These are phyloP conservation scores for Nephotettix cincticeps DNA, from an alignment of 1,140 invertebrate species.

Conservation along the genomic window DNA sequence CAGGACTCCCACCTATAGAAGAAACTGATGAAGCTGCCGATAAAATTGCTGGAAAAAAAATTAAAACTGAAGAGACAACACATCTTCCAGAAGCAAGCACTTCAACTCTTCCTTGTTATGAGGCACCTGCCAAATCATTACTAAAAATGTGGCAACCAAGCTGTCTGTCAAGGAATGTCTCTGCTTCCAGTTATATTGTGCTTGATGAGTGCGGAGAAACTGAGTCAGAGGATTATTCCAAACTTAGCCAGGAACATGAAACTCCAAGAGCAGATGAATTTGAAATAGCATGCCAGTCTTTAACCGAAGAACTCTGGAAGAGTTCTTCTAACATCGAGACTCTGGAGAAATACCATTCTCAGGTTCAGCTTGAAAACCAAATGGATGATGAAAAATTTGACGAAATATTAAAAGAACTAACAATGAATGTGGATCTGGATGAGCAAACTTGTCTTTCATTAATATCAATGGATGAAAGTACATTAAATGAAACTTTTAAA, in stretches of 20 bases:
- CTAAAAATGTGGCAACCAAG: conserved; percentile 5
- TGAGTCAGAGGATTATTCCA: background rate
- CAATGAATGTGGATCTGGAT: background rate
- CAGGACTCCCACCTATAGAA: background rate
- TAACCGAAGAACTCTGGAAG: background rate
- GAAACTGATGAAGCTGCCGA: background rate
- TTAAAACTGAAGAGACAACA: background rate
- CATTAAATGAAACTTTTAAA: background rate
- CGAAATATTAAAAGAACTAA: background rate
- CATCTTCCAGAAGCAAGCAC: background rate
- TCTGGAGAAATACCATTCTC: background rate
- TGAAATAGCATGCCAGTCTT: conserved; percentile 3
- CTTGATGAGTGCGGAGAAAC: background rate
- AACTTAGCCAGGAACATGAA: background rate
- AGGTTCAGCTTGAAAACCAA: background rate
- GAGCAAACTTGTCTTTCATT: background rate
- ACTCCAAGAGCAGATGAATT: background rate
- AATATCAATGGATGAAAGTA: background rate
- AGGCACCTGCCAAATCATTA: background rate
- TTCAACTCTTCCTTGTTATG: background rate
- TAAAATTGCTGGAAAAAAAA: background rate
- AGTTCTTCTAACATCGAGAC: conserved; percentile 4
- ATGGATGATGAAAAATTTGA: conserved; percentile 7
- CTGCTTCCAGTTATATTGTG: background rate
- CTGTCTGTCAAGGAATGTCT: background rate